Base-by-base conservation (phyloP, 2,888 invertebrate species). In the Rambutsinella grinnellia region DNA sequence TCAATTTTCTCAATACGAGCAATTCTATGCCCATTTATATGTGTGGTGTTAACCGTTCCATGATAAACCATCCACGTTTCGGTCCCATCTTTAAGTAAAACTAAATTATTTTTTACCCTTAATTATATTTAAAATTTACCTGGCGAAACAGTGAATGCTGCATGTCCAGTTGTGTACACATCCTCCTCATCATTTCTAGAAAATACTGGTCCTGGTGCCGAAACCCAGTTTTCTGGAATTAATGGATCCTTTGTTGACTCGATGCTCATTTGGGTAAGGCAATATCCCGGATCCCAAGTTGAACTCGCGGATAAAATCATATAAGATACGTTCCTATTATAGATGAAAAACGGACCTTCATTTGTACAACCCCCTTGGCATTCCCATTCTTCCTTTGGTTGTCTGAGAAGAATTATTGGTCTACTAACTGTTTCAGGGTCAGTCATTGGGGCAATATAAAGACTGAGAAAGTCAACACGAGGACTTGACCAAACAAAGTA, bases 51-150 rank as follows among this genome's bases (percentile, higher is more conserved):
- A 8, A 63, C 68, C 2, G 71, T 19, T 10, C 57, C 80, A 46
- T 80, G 80, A 47, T 80, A 80, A 13, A 76, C 49, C 71, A 79
- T 74, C 80, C 80, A 80, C 15, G 80, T 80, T 63, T 80, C 80
- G 2, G 63, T 77, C 1, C 66, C 74, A 65, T 80, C 80, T 54
- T 56, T 2, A 53, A n/a, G n/a, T n/a, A n/a, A n/a, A n/a, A n/a
- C n/a, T n/a, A n/a, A n/a, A 2, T 46, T 2, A n/a, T 46, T 6
- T n/a, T 46, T 17, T n/a, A 46, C 46, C 17, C 46, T 46, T 46
- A 2, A 6, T 46, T 23, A n/a, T n/a, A n/a, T n/a, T n/a, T n/a
- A 49, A 17, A 23, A 27, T 15, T 8, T 57, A 72, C 78, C 78
- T 10, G 80, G 80, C 15, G 80, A 80, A 36, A 63, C 53, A 2